Percentiles rank a stretch among this genome's conserved stretches.
phyloP scores from a whole-genome alignment of 2,888 invertebrate species.

The Dynastes maya region DNA sequence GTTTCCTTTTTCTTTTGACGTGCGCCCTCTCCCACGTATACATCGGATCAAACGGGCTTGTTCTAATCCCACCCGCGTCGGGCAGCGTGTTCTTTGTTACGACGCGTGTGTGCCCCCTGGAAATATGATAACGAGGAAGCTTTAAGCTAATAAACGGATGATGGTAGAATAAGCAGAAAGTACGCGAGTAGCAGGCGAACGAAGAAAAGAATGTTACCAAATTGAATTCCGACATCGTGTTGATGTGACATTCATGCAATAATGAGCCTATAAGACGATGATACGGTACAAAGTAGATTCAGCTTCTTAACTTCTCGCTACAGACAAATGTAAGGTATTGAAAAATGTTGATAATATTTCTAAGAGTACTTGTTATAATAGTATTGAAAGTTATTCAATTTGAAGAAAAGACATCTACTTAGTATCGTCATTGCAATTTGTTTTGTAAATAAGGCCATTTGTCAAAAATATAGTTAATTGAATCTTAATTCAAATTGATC shows the following conservation, averaged over 20 bases:
- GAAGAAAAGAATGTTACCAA: constrained; percentile 3
- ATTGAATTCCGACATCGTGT: constrained; percentile 24
- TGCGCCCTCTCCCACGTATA: background rate
- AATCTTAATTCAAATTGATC: too few relatives aligned
- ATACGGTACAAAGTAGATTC: too few relatives aligned
- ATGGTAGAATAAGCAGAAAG: background rate
- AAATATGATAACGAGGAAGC: constrained; percentile 24
- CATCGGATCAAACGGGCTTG: background rate
- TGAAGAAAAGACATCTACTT: too few relatives aligned
- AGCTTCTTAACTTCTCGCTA: too few relatives aligned
- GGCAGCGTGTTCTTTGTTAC: constrained; percentile 3
- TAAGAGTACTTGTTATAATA: too few relatives aligned
- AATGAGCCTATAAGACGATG: background rate
- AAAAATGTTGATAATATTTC: too few relatives aligned
- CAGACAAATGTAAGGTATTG: too few relatives aligned
- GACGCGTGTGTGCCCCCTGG: constrained; percentile 11
- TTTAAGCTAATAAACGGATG: constrained; percentile 28
- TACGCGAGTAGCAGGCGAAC: background rate
- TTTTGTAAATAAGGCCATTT: too few relatives aligned
- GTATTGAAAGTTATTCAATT: too few relatives aligned
- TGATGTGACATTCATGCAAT: constrained; percentile 6
- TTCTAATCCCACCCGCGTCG: background rate
- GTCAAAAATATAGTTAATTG: too few relatives aligned
- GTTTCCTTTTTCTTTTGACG: background rate
- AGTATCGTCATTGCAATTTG: too few relatives aligned